Base-by-base conservation (phyloP, 2,888 invertebrate genomes). In the Oscheius sp. region DNA sequence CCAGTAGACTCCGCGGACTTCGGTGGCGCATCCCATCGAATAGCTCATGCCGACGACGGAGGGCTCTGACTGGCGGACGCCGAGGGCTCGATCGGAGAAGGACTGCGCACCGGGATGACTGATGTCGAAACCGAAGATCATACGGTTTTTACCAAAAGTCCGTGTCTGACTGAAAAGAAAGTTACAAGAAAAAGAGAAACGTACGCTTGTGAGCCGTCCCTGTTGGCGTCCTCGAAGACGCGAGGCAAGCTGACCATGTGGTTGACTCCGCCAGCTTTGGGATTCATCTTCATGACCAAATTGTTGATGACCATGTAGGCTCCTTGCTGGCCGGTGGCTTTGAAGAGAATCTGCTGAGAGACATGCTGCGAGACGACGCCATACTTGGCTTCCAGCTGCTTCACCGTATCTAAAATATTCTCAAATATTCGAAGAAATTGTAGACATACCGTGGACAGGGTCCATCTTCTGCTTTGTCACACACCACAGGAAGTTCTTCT, bases 51-150 rank as follows among this genome's bases (percentile, higher is more conserved):
- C 83, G 45, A 84, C 78, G 46, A 80, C 69, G 18, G 78, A 79
- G 0, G 83, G 83, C 64, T 79, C 77, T 2, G 41, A 68, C 7
- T 52, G 68, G 1, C 56, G 55, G 9, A 75, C 41, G 9, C 73
- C 74, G 0, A 72, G 41, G 7, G 53, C 23, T 2, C 80, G 72
- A 12, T 83, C 83, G 43, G 70, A 75, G 61, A 74, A 73, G 0
- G 74, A 75, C 68, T 76, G 77, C 2, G 81, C 70, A 9, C 76
- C 76, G 2, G 83, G 78, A 29, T 83, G 83, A 0, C 72, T 73
- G 23, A 83, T 64, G 41, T 80, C 81, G 13, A 83, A 56, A 0
- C 83, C 83, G 49, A 83, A 45, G 55, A 77, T 74, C 81, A 82
- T 82, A 7, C 78, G 69, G 18, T 69, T 46, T 13, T 49, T 49